Conservation (phyloP, 2,888 invertebrate genomes). For the Hymenopus coronatus region DNA sequence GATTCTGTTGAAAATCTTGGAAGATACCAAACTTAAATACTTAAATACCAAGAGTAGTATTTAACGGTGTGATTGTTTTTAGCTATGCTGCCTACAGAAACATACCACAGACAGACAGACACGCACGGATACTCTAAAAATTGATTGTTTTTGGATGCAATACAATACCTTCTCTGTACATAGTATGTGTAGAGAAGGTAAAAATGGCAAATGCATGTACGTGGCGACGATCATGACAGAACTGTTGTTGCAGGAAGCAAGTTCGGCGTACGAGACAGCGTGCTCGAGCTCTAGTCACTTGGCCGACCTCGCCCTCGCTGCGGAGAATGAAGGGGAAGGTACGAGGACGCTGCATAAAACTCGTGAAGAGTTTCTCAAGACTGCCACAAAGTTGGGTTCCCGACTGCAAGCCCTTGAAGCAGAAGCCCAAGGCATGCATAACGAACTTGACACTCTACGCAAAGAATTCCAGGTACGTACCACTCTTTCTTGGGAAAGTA, state of each 20-base stretch:
- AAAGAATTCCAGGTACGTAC: conserved; percentile 15
- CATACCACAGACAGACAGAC: too few relatives aligned
- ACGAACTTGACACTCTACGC: neutral
- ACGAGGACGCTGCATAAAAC: neutral
- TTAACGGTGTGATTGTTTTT: too few relatives aligned
- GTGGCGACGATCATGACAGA: too few relatives aligned
- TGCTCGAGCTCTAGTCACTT: neutral
- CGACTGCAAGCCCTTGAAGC: conserved; percentile 1
- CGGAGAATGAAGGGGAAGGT: neutral
- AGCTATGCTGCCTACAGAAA: too few relatives aligned
- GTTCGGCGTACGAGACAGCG: neutral
- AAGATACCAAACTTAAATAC: too few relatives aligned
- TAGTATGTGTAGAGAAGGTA: too few relatives aligned
- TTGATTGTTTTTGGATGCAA: too few relatives aligned
- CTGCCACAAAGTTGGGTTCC: neutral
- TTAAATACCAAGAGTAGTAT: too few relatives aligned
- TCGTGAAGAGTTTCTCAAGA: neutral
- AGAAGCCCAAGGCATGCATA: neutral
- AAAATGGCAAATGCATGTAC: too few relatives aligned
- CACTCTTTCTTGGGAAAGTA: neutral
- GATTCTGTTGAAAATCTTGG: too few relatives aligned
- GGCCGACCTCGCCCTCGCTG: neutral
- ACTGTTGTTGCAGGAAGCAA: neutral
- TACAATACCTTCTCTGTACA: too few relatives aligned
- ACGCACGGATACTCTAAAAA: too few relatives aligned